Evolutionary conservation across 2,888 invertebrate species (phyloP).

Genomic region (Stenchaetothrips biformis): DNA sequence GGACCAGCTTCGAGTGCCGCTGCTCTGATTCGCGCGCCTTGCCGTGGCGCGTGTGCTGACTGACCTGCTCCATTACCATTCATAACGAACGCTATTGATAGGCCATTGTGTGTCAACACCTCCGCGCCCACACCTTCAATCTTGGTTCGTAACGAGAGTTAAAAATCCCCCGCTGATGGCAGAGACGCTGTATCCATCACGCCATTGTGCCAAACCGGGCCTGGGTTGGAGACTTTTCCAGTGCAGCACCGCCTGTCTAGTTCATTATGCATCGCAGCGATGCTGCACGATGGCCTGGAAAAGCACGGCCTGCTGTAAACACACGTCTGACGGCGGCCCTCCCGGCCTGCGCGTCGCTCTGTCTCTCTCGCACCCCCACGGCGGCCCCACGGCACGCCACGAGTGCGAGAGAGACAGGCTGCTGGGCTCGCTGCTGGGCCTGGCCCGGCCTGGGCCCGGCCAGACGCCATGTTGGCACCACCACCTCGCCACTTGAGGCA

Average conservation of each 20-base stretch:
- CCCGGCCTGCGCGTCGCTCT: too few relatives aligned
- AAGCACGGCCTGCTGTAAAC: background rate
- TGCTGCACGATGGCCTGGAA: background rate
- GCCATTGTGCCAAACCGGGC: too few relatives aligned
- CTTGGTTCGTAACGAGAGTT: background rate
- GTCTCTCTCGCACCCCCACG: too few relatives aligned
- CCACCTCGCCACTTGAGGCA: background rate
- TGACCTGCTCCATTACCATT: background rate
- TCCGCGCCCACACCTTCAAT: background rate
- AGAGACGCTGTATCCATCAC: background rate
- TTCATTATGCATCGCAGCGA: too few relatives aligned
- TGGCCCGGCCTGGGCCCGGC: background rate
- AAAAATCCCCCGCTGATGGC: background rate
- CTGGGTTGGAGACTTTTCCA: too few relatives aligned
- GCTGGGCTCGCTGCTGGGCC: too few relatives aligned
- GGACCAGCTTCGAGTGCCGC: too few relatives aligned
- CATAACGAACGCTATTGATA: conserved; percentile 16
- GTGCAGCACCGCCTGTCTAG: too few relatives aligned
- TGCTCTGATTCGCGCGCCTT: too few relatives aligned
- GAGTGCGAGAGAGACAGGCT: too few relatives aligned
- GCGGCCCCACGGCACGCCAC: too few relatives aligned
- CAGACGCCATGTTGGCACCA: conserved; percentile 9
- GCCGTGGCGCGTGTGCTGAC: too few relatives aligned
- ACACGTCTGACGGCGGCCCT: background rate
- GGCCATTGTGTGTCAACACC: background rate